Evolutionary conservation across 2,797 vertebrate species (phyloP).

Genomic region (Dicrostonyx torquatus): DNA sequence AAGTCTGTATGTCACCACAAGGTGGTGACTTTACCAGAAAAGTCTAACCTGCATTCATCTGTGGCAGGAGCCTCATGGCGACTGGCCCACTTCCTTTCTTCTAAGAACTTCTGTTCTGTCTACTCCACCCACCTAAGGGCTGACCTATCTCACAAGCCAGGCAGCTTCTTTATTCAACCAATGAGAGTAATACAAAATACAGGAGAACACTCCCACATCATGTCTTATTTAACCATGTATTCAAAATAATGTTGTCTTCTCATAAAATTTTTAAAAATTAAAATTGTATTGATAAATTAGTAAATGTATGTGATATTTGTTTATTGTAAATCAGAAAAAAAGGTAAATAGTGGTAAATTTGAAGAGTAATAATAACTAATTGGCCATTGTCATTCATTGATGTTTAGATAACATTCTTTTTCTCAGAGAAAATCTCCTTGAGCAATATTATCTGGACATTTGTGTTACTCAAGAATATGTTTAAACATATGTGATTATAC

Average conservation of each 20-base stretch:
- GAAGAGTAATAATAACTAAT: neutral
- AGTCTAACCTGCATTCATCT: no score
- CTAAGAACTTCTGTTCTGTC: no score
- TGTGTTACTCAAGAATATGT: neutral
- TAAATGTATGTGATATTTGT: neutral
- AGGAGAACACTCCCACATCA: no score
- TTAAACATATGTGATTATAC: neutral
- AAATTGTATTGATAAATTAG: neutral
- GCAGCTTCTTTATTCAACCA: no score
- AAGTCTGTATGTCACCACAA: no score
- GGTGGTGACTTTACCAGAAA: no score
- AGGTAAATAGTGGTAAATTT: neutral
- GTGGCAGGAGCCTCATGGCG: no score
- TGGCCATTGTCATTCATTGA: rapidly evolving
- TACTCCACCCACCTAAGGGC: no score
- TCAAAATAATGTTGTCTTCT: neutral
- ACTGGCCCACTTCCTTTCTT: no score
- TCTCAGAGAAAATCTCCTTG: neutral
- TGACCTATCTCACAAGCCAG: no score
- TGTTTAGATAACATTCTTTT: rapidly evolving
- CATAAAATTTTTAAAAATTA: neutral
- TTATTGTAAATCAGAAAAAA: neutral
- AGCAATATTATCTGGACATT: neutral
- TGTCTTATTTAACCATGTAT: neutral
- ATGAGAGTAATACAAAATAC: no score